Evolutionary conservation across 2,113 vertebrate species (phyloP), one percentile per base, ranked within the genome.

Genomic region (Globicephala melas): DNA sequence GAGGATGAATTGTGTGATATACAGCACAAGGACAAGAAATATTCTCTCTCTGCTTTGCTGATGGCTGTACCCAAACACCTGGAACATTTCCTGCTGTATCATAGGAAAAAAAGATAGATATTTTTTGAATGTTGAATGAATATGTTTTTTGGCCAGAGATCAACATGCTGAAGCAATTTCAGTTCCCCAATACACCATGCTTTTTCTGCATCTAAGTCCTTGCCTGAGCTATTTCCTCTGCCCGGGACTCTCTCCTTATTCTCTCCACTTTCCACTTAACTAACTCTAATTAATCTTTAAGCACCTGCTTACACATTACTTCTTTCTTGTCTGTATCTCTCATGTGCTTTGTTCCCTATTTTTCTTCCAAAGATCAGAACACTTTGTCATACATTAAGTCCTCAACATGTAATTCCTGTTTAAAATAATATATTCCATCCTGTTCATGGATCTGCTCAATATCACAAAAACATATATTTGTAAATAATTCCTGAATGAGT

Each of bases 161-260:
- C 77, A 95, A 95, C 81, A 94, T 38, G 25, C 23, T 92, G 89
- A 97, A 96, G 33, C 58, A 96, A 92, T 90, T 97, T 95, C 67
- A 77, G 28, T 81, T 94, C 65, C 55, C 33, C 44, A 95, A 15
- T 15, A 53, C 1, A 65, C 6, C 6, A 13, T 44, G 21, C n/a
- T 83, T 93, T 92, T 55, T 90, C 84, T 73, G 17, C 6, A 79
- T 62, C 38, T 38, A 76, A 74, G 26, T 68, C 50, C 20, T 87
- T 55, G 13, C 58, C 50, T 90, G 55, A 95, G 14, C 14, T 70
- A 33, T 68, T 89, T 23, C 33, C 18, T 86, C 36, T 77, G 3
- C 53, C 28, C 70, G n/a, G 23, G 36, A 85, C 1, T 31, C n/a
- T 94, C 9, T 63, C 7, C 25, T 74, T n/a, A 41, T 53, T 89